Percentiles rank a stretch among this genome's conserved stretches.
phyloP scores from a whole-genome alignment of 1,140 invertebrate species.

The Augochlora pura region DNA sequence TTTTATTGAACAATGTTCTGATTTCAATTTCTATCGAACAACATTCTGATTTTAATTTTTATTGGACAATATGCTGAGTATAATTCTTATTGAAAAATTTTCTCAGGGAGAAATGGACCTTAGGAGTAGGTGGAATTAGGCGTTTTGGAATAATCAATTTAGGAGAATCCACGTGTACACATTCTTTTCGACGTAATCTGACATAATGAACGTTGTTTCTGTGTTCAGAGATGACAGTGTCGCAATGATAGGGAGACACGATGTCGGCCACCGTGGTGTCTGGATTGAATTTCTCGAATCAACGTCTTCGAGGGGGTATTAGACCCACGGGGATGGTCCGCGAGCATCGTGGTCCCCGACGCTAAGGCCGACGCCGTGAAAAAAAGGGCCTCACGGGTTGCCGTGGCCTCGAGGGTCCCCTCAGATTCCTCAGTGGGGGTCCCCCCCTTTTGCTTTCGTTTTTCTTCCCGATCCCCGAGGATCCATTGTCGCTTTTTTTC shows the following conservation, averaged over 20 bases:
- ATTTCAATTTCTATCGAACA: too few relatives aligned
- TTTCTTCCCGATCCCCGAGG: constrained; percentile 13
- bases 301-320: constrained; percentile 46
- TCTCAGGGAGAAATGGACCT: too few relatives aligned
- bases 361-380: background rate
- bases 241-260: background rate
- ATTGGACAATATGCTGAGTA: too few relatives aligned
- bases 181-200: too few relatives aligned
- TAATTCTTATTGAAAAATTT: too few relatives aligned
- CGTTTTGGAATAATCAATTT: too few relatives aligned
- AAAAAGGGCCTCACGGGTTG: constrained; percentile 48
- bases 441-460: constrained; percentile 27
- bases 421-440: constrained; percentile 49
- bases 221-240: too few relatives aligned
- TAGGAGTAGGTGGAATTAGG: too few relatives aligned
- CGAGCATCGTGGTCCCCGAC: constrained; percentile 12
- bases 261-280: background rate
- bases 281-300: constrained; percentile 34
- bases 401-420: constrained; percentile 14
- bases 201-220: too few relatives aligned
- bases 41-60: too few relatives aligned
- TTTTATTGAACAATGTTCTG: too few relatives aligned
- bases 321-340: constrained; percentile 25
- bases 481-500: constrained; percentile 34
- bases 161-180: too few relatives aligned